Evolutionary conservation across 2,888 invertebrate species (phyloP).

Genomic region (Nysson spinosus): DNA sequence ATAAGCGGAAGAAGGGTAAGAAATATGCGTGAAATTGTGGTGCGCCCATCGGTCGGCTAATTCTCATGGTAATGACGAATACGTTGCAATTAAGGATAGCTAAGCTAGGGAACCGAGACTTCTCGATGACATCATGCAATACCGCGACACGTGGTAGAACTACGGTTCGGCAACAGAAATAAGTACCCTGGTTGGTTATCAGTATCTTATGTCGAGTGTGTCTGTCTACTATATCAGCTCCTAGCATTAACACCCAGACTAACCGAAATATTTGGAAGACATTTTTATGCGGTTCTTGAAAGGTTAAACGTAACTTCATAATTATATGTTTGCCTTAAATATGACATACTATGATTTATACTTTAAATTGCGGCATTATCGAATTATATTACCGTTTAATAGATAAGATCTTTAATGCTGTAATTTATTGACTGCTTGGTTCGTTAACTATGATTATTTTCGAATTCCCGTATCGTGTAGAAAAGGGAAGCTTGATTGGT

Average conservation of each 20-base stretch:
- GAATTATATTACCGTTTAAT: too few relatives aligned
- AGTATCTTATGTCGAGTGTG: conserved; percentile 9
- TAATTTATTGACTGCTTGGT: too few relatives aligned
- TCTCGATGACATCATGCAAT: conserved; percentile 15
- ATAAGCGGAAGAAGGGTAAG: conserved; percentile 9
- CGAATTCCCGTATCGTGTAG: too few relatives aligned
- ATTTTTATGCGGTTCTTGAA: too few relatives aligned
- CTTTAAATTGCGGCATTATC: too few relatives aligned
- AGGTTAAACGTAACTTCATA: too few relatives aligned
- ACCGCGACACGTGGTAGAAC: conserved; percentile 32
- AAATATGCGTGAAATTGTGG: neutral
- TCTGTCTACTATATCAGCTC: conserved; percentile 11
- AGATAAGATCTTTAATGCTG: too few relatives aligned
- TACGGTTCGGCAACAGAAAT: conserved; percentile 31
- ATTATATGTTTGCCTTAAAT: too few relatives aligned
- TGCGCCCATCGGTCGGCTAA: conserved; percentile 43
- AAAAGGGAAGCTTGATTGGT: too few relatives aligned
- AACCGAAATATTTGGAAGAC: conserved; percentile 28
- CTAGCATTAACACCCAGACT: conserved; percentile 15
- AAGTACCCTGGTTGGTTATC: conserved; percentile 22
- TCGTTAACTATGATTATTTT: too few relatives aligned
- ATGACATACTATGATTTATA: too few relatives aligned
- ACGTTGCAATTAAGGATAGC: conserved; percentile 52
- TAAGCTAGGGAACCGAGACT: conserved; percentile 45
- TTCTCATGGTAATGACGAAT: conserved; percentile 60